These are phyloP conservation scores for Macrophya alboannulata DNA, from an alignment of 2,888 invertebrate genomes.

Conservation along the genomic window DNA sequence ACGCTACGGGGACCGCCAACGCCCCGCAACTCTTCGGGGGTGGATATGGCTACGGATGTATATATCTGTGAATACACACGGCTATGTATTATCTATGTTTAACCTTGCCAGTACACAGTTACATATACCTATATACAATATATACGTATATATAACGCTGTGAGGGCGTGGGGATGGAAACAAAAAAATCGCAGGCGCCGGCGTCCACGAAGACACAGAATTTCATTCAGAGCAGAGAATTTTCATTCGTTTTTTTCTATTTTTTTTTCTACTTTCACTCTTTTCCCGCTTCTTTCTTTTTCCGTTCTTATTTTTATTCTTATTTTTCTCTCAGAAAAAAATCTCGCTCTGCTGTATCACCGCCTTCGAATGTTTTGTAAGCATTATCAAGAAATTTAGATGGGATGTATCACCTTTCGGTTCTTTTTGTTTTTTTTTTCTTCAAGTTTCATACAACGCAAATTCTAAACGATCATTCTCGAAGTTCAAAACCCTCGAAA, in stretches of 20 bases:
- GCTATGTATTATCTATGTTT: conserved; percentile 23
- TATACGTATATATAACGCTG: background rate
- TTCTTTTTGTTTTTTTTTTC: background rate
- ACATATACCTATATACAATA: background rate
- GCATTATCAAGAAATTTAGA: background rate
- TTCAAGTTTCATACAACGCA: background rate
- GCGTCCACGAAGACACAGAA: conserved; percentile 36
- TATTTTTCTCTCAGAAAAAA: background rate
- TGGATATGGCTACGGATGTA: background rate
- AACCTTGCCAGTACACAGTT: background rate
- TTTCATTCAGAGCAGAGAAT: conserved; percentile 48
- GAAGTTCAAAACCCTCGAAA: background rate
- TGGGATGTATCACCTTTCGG: too few relatives aligned
- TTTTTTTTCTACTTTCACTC: background rate
- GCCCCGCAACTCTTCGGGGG: conserved; percentile 1
- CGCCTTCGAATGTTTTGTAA: background rate
- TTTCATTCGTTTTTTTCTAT: conserved; percentile 30
- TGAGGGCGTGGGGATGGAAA: background rate
- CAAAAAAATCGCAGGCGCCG: conserved; percentile 9
- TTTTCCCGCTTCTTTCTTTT: background rate
- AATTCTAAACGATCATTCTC: background rate
- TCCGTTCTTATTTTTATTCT: background rate
- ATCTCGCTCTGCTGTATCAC: background rate
- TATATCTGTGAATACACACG: background rate
- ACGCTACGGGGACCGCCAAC: conserved; percentile 17